Conservation (phyloP, 35 echinoderm and acorn worm species). For the Holothuria glaberrima region DNA sequence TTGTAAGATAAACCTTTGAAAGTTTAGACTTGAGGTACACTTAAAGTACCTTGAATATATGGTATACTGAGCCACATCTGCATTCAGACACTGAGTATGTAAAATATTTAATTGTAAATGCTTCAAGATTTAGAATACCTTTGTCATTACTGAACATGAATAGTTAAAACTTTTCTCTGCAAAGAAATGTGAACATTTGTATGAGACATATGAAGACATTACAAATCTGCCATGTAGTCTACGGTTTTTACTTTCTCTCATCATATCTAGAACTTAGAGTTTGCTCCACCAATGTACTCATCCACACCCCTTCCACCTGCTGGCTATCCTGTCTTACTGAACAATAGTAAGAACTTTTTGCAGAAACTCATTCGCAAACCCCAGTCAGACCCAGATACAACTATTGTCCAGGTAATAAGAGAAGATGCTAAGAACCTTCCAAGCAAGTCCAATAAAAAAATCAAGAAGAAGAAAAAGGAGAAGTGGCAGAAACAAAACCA, state of each 20-base stretch:
- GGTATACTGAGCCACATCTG: too few relatives aligned
- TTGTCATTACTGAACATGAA: neutral
- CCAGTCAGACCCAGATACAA: neutral
- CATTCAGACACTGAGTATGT: too few relatives aligned
- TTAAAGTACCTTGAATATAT: too few relatives aligned
- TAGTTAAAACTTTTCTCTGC: neutral
- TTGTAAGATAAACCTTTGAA: too few relatives aligned
- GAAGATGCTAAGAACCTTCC: slow-evolving; percentile 35
- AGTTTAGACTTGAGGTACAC: too few relatives aligned
- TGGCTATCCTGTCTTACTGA: neutral
- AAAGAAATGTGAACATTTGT: too few relatives aligned
- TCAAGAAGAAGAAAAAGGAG: slow-evolving; percentile 14
- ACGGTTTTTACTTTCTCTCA: neutral
- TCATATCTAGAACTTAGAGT: slow-evolving; percentile 6
- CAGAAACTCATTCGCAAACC: slow-evolving; percentile 25
- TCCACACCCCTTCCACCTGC: slow-evolving; percentile 38
- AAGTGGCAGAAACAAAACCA: neutral
- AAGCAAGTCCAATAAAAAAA: slow-evolving; percentile 17
- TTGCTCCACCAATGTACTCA: slow-evolving; percentile 43
- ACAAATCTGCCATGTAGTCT: neutral
- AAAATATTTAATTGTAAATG: too few relatives aligned
- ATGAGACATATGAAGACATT: neutral
- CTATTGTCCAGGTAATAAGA: slow-evolving; percentile 30
- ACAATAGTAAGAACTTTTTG: slow-evolving; percentile 24
- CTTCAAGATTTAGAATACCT: too few relatives aligned